These are phyloP conservation scores for Pelosia muscerda DNA, from an alignment of 2,888 invertebrate genomes.

Conservation along the genomic window DNA sequence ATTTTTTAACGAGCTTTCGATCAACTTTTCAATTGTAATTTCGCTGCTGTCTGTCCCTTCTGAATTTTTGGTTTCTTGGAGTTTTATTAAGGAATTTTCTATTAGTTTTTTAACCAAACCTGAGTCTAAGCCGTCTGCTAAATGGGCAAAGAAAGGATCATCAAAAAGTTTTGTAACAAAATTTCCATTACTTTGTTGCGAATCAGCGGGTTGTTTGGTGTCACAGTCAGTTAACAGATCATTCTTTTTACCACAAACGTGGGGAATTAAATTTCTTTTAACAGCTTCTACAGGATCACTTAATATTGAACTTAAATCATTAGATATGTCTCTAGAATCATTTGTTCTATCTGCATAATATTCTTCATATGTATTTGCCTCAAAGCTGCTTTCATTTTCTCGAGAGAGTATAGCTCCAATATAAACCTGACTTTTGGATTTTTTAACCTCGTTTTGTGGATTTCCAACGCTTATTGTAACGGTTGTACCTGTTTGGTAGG, in stretches of 20 bases:
- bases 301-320: constrained; percentile 86
- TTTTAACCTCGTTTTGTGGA: constrained; percentile 77
- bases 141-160: constrained; percentile 88
- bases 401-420: constrained; percentile 77
- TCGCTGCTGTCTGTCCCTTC: constrained; percentile 80
- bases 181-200: constrained; percentile 70
- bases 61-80: constrained; percentile 82
- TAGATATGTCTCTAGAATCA: constrained; percentile 44
- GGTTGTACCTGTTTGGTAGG: constrained; percentile 86
- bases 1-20: constrained; percentile 80
- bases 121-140: constrained; percentile 88
- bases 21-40: constrained; percentile 83
- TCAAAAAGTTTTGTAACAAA: constrained; percentile 88
- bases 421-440: constrained; percentile 84
- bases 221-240: constrained; percentile 48
- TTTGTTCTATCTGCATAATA: constrained; percentile 68
- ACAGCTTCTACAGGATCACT: constrained; percentile 93
- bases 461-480: constrained; percentile 88
- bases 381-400: constrained; percentile 59
- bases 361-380: constrained; percentile 79
- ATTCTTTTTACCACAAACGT: constrained; percentile 90
- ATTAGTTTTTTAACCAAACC: constrained; percentile 88
- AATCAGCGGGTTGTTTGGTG: constrained; percentile 37
- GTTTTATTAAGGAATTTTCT: constrained; percentile 89
- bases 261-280: constrained; percentile 91